Evolutionary conservation across 2,113 vertebrate genomes (phyloP).

Genomic region (Andinoacara biseriatus): DNA sequence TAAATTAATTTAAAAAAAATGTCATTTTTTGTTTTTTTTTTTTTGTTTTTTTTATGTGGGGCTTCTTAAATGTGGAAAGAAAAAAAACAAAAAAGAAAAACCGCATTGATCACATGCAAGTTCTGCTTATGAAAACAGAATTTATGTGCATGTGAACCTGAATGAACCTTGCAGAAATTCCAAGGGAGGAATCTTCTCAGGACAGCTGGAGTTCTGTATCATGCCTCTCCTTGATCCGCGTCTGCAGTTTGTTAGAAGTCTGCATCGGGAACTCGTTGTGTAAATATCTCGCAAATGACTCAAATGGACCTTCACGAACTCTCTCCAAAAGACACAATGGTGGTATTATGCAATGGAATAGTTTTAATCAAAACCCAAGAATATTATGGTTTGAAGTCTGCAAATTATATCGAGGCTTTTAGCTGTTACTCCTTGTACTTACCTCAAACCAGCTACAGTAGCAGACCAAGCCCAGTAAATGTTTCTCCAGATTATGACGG

Average conservation of each 20-base stretch:
- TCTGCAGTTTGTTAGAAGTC: slow-evolving; percentile 64
- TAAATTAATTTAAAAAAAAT: too few species aligned
- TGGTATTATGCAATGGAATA: neutral
- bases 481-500: neutral
- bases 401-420: neutral
- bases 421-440: fast-evolving
- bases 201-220: slow-evolving; percentile 71
- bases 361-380: neutral
- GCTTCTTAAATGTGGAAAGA: slow-evolving; percentile 4
- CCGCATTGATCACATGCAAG: slow-evolving; percentile 14
- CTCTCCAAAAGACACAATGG: neutral
- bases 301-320: slow-evolving; percentile 25
- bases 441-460: slow-evolving; percentile 5
- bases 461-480: neutral
- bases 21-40: neutral
- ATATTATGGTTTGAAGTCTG: neutral
- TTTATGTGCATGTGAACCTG: slow-evolving; percentile 65
- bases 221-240: slow-evolving; percentile 64
- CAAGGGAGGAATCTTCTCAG: slow-evolving; percentile 46
- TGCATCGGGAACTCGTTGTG: slow-evolving; percentile 46
- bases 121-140: slow-evolving; percentile 33
- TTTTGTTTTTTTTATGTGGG: slow-evolving; percentile 22
- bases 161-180: slow-evolving; percentile 64
- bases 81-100: neutral
- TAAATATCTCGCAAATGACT: slow-evolving; percentile 49